phyloP scores from a whole-genome alignment of 1,140 invertebrate genomes.

The Ctenoplectra terminalis region DNA sequence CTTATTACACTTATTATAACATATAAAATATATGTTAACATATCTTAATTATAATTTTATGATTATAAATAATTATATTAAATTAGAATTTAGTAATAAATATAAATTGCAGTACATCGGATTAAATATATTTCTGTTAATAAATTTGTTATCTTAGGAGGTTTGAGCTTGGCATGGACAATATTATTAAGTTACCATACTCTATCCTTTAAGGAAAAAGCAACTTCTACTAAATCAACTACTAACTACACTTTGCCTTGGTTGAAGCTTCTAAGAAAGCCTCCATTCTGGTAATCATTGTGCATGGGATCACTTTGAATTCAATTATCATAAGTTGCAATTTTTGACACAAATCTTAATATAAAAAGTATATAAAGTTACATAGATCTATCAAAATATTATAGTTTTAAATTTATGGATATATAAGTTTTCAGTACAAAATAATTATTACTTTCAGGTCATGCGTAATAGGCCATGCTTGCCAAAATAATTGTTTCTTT shows the following conservation, averaged over 20 bases:
- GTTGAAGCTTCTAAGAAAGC: conserved; percentile 83
- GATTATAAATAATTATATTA: neutral
- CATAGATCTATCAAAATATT: conserved; percentile 27
- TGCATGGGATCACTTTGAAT: conserved; percentile 50
- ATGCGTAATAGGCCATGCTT: conserved; percentile 88
- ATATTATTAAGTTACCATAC: conserved; percentile 82
- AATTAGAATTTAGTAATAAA: neutral
- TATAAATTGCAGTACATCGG: neutral
- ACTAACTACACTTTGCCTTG: conserved; percentile 82
- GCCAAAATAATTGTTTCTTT: conserved; percentile 90
- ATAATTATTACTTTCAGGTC: conserved; percentile 84
- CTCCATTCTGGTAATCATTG: conserved; percentile 84
- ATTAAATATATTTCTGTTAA: conserved; percentile 20
- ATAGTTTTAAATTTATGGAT: conserved; percentile 2
- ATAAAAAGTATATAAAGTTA: conserved; percentile 24
- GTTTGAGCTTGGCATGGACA: conserved; percentile 84
- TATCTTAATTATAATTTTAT: neutral
- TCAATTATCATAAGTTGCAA: conserved; percentile 8
- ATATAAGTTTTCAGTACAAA: conserved; percentile 26
- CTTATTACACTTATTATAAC: neutral
- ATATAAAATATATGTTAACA: too few species aligned
- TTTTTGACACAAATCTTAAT: conserved; percentile 14
- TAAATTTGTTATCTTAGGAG: conserved; percentile 75
- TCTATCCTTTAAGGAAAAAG: conserved; percentile 74
- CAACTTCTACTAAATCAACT: conserved; percentile 66